These are phyloP conservation scores for Syrrhaptes paradoxus DNA, from an alignment of 2,113 vertebrate genomes.

Conservation along the genomic window DNA sequence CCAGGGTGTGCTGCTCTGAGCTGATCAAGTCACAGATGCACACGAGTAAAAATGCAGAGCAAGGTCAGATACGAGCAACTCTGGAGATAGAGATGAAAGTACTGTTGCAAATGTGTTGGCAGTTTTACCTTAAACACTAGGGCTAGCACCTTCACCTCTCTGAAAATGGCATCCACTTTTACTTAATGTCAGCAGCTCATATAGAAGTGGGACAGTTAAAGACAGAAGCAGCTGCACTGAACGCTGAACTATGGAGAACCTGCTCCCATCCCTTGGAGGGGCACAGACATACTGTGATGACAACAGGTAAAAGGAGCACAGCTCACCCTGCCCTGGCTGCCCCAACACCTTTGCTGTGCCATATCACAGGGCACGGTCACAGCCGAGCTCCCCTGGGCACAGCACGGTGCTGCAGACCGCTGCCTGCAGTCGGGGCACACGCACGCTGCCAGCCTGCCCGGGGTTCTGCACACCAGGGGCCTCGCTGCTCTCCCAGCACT, in stretches of 20 bases:
- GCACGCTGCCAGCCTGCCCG: background rate
- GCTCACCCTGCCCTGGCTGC: background rate
- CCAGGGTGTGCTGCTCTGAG: background rate
- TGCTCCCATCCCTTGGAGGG: background rate
- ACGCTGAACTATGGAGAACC: background rate
- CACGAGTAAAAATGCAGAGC: background rate
- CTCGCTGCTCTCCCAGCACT: background rate
- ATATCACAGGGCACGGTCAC: accelerated
- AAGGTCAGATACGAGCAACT: background rate
- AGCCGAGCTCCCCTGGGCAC: background rate
- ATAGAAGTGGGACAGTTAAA: background rate
- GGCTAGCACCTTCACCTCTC: background rate
- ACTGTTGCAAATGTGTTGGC: background rate
- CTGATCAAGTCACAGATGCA: background rate
- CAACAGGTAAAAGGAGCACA: background rate
- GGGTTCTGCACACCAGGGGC: too few species aligned
- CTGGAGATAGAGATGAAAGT: background rate
- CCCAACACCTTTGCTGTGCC: background rate
- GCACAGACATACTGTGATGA: background rate
- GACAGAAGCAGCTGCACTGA: background rate
- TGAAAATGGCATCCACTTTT: background rate
- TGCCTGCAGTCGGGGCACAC: too few species aligned
- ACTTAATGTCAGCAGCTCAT: accelerated
- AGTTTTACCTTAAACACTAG: background rate
- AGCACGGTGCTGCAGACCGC: background rate